Base-by-base conservation (phyloP, 2,797 vertebrate genomes). In the Clarias laeviceps region DNA sequence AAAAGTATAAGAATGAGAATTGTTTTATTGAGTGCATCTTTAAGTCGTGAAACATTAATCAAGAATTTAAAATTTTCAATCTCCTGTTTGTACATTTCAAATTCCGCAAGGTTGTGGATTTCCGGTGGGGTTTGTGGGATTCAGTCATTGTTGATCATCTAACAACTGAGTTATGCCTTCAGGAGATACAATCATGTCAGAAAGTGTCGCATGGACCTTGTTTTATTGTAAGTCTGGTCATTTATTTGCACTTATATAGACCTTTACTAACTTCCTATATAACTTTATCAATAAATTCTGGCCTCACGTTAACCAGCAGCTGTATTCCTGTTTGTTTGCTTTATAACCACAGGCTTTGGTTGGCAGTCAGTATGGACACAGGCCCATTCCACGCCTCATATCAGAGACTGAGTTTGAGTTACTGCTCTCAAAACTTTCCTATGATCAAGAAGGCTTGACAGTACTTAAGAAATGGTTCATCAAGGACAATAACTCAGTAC, bases 361-460 rank as follows among this genome's bases (percentile, higher is more conserved):
- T 18, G 88, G 97, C 62, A 93, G 94, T 91, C 92, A 92, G 34
- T 97, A 96, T 0, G 95, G 96, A 3, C 93, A 93, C 69, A 92
- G 95, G 0, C 84, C 91, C 0, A 83, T 96, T 45, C 96, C 96
- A 61, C 88, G 14, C 0, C 78, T 93, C 79, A 90, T 97, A 2
- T 88, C 89, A 0, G 95, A 95, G 82, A 91, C 92, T 76, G 95
- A 94, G 76, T 97, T 96, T 88, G 93, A 97, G 22, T 87, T 91
- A 0, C 88, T 97, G 77, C 84, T 92, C 72, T 91, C 94, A 83
- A 95, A 94, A 89, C 89, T 96, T 32, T 87, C 88, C 2, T 82
- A 90, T 69, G 91, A 95, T 79, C 90, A 92, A 0, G 90, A 90
- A 0, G 92, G 93, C 64, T 27, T 93, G 81, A 91, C 92, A 78